A percentile compares a stretch with the other conserved stretches of the same genome.
Conservation (phyloP, 2,113 vertebrate genomes). For the Oryzias woworae region DNA sequence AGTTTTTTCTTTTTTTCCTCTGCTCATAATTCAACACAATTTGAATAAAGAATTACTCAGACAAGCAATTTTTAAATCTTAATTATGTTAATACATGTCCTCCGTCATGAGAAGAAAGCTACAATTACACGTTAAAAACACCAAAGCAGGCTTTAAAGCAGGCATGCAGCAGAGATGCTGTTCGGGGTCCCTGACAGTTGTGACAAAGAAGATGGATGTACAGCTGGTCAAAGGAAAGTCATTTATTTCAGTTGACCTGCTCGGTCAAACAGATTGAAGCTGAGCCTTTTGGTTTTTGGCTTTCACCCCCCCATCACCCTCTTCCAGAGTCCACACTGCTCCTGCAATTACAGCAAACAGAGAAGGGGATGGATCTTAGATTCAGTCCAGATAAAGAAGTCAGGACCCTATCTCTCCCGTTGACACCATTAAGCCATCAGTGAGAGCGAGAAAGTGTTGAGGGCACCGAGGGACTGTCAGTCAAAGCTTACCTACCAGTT, state of each 20-base stretch:
- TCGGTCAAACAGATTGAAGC: slow-evolving; percentile 84
- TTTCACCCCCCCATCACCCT: slow-evolving; percentile 61
- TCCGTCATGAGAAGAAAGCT: too few species aligned
- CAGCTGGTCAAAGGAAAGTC: slow-evolving; percentile 78
- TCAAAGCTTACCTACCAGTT: slow-evolving; percentile 63
- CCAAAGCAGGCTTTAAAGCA: not conserved
- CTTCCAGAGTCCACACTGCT: slow-evolving; percentile 67
- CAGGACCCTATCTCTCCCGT: slow-evolving; percentile 70
- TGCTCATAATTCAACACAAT: too few species aligned
- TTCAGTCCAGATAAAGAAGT: slow-evolving; percentile 70
- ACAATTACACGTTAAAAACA: too few species aligned
- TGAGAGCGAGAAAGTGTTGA: slow-evolving; percentile 40
- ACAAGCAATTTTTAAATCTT: too few species aligned
- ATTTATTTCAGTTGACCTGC: slow-evolving; percentile 85
- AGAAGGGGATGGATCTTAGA: slow-evolving; percentile 78
- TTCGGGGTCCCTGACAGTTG: slow-evolving; percentile 66
- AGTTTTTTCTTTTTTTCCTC: too few species aligned
- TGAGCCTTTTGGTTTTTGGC: slow-evolving; percentile 76
- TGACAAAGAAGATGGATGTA: slow-evolving; percentile 77
- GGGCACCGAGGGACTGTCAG: slow-evolving; percentile 39
- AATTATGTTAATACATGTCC: too few species aligned
- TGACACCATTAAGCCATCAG: slow-evolving; percentile 72
- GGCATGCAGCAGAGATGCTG: slow-evolving; percentile 45
- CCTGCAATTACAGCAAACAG: slow-evolving; percentile 81
- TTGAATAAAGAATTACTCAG: too few species aligned